phyloP scores from a whole-genome alignment of 2,888 invertebrate genomes.

The Mesoligia furuncula region DNA sequence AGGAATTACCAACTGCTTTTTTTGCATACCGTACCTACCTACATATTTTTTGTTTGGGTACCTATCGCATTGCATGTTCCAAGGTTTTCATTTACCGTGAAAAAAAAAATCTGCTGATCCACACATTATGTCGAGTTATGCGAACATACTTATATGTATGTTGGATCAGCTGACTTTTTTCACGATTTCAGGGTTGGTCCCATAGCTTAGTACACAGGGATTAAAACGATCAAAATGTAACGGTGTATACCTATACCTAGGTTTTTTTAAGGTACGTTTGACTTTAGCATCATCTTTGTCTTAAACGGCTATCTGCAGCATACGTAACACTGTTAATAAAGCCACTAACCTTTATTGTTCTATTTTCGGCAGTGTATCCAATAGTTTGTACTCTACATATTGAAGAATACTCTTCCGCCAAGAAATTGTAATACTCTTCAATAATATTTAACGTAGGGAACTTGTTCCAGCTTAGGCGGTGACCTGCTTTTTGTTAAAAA shows the following conservation, averaged over 20 bases:
- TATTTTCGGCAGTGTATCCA: slow-evolving; percentile 71
- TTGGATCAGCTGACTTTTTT: too few relatives aligned
- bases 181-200: too few relatives aligned
- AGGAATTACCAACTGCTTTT: neutral
- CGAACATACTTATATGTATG: neutral
- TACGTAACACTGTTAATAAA: neutral
- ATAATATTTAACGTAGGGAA: slow-evolving; percentile 72
- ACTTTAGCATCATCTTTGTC: neutral
- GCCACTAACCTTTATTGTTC: slow-evolving; percentile 69
- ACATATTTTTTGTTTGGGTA: neutral
- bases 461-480: slow-evolving; percentile 70
- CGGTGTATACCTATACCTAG: too few relatives aligned
- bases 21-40: neutral
- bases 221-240: too few relatives aligned
- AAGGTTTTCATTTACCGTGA: neutral
- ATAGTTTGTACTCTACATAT: slow-evolving; percentile 69
- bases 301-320: neutral
- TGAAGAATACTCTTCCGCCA: slow-evolving; percentile 71
- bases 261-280: neutral
- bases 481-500: slow-evolving; percentile 65
- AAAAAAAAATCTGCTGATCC: too few relatives aligned
- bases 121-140: neutral
- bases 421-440: slow-evolving; percentile 69
- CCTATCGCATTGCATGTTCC: neutral
- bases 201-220: too few relatives aligned